phyloP scores from a whole-genome alignment of 2,797 vertebrate genomes.

The Pachyuromys duprasi region DNA sequence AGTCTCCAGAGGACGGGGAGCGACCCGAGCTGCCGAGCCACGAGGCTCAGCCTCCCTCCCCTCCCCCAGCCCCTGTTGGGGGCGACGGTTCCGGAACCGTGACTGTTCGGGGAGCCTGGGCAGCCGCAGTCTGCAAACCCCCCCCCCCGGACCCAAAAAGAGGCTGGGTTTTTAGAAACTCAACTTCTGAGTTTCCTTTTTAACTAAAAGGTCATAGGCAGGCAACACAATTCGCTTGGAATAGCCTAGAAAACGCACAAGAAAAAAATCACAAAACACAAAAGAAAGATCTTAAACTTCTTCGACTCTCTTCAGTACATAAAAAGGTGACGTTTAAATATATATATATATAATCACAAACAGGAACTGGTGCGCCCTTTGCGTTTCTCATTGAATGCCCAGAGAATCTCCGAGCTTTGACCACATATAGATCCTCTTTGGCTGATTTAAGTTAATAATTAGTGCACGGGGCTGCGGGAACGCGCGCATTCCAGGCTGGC shows the following conservation, averaged over 20 bases:
- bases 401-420: not conserved
- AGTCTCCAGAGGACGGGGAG: not conserved
- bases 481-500: not conserved
- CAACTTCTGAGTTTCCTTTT: conserved; percentile 40
- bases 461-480: not conserved
- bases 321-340: not conserved
- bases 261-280: not conserved
- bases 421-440: not conserved
- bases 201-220: conserved; percentile 20
- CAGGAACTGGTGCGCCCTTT: not conserved
- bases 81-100: not conserved
- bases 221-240: not conserved
- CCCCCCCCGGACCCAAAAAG: not conserved
- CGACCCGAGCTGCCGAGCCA: no score
- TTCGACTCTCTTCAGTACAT: not conserved
- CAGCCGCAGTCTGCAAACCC: not conserved
- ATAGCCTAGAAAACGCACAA: not conserved
- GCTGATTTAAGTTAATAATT: not conserved
- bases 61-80: not conserved
- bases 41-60: not conserved
- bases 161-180: not conserved
- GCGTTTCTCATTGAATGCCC: not conserved
- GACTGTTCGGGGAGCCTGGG: rapidly evolving
- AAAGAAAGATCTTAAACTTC: not conserved
- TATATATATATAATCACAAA: not conserved